Conservation (phyloP, 23 tunicate species). For the Diplosoma virens region DNA sequence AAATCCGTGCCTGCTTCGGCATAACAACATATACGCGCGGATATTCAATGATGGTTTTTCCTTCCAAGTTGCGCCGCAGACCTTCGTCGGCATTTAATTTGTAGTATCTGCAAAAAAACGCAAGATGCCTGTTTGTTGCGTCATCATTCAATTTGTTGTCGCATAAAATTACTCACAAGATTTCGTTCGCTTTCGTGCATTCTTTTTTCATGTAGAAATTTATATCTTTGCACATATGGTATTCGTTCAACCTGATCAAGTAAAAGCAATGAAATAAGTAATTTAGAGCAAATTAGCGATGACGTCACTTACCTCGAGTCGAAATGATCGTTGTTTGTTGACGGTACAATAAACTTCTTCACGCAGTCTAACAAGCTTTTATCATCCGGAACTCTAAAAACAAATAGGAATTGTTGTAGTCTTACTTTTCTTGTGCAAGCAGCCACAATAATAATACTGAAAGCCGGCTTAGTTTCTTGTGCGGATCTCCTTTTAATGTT, state of each 20-base stretch:
- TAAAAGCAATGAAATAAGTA: neutral
- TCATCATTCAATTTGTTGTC: neutral
- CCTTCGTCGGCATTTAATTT: constrained; percentile 5
- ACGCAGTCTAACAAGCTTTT: neutral
- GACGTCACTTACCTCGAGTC: constrained; percentile 10
- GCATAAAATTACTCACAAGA: neutral
- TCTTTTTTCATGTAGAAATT: constrained; percentile 25
- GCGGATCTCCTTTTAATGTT: too few species aligned
- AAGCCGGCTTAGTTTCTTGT: too few species aligned
- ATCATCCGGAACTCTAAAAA: constrained; percentile 11
- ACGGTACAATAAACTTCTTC: neutral
- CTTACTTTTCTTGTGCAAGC: too few species aligned
- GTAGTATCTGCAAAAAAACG: constrained; percentile 9
- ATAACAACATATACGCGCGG: constrained; percentile 5
- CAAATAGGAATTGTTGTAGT: neutral
- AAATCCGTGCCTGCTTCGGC: neutral
- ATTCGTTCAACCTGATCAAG: neutral
- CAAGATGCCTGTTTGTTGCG: neutral
- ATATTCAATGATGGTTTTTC: constrained; percentile 13
- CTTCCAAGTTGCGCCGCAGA: neutral
- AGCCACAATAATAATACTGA: too few species aligned
- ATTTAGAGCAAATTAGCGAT: neutral
- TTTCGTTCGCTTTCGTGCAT: neutral
- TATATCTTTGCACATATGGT: neutral
- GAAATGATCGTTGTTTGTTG: neutral